A percentile compares a stretch with the other conserved stretches of the same genome.
Evolutionary conservation across 2,113 vertebrate genomes (phyloP).

Genomic region (Jaculus jaculus): DNA sequence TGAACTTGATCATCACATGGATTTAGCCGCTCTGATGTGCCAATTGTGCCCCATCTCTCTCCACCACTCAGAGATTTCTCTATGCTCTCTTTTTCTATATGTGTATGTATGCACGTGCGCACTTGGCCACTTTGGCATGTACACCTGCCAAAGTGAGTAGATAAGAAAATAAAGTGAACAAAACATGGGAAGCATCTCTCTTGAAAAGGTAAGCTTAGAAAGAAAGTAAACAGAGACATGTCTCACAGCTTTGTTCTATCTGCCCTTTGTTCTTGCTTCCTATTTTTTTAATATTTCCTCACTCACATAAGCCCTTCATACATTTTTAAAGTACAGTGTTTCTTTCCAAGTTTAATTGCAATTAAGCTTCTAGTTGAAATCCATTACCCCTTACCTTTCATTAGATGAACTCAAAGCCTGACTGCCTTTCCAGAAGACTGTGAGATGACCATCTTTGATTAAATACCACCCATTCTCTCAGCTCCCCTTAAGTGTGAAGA

Average conservation of each 20-base stretch:
- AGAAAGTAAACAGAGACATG: neutral
- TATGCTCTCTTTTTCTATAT: neutral
- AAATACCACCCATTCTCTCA: neutral
- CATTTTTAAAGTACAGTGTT: slow-evolving; percentile 53
- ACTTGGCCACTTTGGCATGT: fast-evolving
- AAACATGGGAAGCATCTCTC: neutral
- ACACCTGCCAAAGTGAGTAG: neutral
- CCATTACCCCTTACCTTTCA: neutral
- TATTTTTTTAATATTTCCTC: slow-evolving; percentile 41
- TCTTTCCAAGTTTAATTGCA: slow-evolving; percentile 68
- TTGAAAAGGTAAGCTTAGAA: neutral
- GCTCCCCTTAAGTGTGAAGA: neutral
- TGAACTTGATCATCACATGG: slow-evolving; percentile 72
- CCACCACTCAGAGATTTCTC: neutral
- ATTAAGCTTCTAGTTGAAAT: slow-evolving; percentile 38
- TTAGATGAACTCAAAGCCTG: neutral
- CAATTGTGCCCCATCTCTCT: slow-evolving; percentile 29
- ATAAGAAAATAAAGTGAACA: neutral
- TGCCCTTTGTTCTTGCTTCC: neutral
- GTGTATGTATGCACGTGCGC: fast-evolving
- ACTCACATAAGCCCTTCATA: neutral
- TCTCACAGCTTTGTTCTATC: slow-evolving; percentile 36
- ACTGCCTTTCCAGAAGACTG: neutral
- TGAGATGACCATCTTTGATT: slow-evolving; percentile 5
- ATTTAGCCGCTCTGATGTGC: slow-evolving; percentile 57